Evolutionary conservation across 1,140 invertebrate species (phyloP).

Genomic region (Tribolium castaneum): DNA sequence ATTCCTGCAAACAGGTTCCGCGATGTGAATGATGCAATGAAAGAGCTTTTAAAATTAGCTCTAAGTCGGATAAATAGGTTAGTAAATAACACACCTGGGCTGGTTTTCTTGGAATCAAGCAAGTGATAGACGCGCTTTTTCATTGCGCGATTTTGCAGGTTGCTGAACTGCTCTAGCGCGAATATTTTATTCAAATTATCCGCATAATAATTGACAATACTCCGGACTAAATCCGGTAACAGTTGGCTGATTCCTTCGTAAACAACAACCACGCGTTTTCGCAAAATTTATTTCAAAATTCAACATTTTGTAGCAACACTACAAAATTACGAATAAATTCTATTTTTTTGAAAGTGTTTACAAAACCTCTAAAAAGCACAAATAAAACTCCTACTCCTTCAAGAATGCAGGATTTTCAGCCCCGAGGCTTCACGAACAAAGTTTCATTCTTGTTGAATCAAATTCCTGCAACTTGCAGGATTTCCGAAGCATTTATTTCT

Average conservation of each 20-base stretch:
- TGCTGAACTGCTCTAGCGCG: too few relatives aligned
- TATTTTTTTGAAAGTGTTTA: too few relatives aligned
- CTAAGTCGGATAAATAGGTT: conserved; percentile 30
- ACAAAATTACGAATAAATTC: too few relatives aligned
- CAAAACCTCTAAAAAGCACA: not conserved
- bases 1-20: conserved; percentile 11
- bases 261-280: not conserved
- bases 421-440: too few relatives aligned
- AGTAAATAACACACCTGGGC: conserved; percentile 32
- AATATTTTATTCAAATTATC: not conserved
- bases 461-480: too few relatives aligned
- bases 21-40: conserved; percentile 17
- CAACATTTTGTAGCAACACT: too few relatives aligned
- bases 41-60: conserved; percentile 29
- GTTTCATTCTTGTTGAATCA: too few relatives aligned
- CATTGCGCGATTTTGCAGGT: too few relatives aligned
- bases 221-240: not conserved
- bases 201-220: not conserved
- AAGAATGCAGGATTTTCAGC: too few relatives aligned
- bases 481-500: too few relatives aligned
- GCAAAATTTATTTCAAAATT: not conserved
- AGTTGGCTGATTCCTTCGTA: not conserved
- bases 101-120: conserved; percentile 9
- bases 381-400: not conserved
- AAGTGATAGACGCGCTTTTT: not conserved